Percentiles rank a stretch among this genome's conserved stretches.
phyloP scores from a whole-genome alignment of 2,797 vertebrate species.

The Sebastes nivosus region DNA sequence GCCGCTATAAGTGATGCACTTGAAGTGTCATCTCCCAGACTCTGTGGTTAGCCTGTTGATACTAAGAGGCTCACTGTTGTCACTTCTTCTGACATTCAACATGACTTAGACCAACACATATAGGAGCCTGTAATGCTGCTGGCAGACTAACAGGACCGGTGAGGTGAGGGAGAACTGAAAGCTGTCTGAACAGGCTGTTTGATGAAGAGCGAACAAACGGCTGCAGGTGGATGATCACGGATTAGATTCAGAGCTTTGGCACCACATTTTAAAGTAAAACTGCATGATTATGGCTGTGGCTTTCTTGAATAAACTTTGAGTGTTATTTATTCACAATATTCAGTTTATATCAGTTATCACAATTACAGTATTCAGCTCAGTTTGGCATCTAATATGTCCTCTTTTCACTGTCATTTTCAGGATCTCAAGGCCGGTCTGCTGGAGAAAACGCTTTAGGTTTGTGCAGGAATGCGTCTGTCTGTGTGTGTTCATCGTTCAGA shows the following conservation, averaged over 20 bases:
- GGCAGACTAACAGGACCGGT: slow-evolving; percentile 12
- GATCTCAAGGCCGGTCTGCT: not conserved
- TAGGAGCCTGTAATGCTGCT: slow-evolving; percentile 1
- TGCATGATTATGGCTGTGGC: not conserved
- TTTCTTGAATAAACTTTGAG: not conserved
- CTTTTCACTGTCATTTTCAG: not conserved
- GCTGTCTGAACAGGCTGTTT: not conserved
- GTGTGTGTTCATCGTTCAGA: not conserved
- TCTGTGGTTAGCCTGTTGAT: slow-evolving; percentile 10
- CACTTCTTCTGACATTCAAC: not conserved
- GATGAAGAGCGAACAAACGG: not conserved
- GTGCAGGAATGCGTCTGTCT: not conserved
- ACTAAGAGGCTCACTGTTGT: not conserved
- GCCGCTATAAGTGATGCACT: not conserved
- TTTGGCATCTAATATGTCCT: not conserved
- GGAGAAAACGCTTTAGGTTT: not conserved
- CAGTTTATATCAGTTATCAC: not conserved
- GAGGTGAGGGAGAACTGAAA: not conserved
- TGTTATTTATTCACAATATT: not conserved
- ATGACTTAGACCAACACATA: not conserved
- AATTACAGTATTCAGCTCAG: not conserved
- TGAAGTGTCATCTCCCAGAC: not conserved
- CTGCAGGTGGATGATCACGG: slow-evolving; percentile 2
- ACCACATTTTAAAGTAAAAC: not conserved
- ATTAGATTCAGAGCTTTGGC: not conserved